Conservation (phyloP, 2,113 vertebrate genomes). For the Apodemus sylvaticus region DNA sequence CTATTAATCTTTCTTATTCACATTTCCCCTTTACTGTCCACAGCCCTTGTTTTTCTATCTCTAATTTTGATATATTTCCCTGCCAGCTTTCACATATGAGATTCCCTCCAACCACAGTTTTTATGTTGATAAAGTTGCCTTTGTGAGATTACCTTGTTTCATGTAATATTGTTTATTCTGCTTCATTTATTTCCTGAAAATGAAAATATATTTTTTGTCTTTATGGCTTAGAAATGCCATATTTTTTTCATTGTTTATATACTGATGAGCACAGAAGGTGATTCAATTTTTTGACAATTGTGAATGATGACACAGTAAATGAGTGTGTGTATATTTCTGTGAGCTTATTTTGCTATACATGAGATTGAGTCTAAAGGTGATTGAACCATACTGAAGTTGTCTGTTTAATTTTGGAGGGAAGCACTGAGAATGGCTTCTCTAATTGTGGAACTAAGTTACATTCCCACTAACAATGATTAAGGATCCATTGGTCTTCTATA, state of each 20-base stretch:
- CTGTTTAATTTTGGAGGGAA: background rate
- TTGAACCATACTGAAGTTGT: background rate
- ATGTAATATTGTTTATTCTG: background rate
- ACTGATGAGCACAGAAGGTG: background rate
- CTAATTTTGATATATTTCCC: background rate
- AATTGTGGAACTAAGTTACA: no score
- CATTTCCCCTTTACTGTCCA: background rate
- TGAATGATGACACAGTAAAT: background rate
- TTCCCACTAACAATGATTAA: background rate
- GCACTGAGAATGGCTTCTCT: background rate
- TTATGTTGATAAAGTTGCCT: background rate
- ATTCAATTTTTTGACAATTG: background rate
- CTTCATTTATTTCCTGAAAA: background rate
- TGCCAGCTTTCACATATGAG: background rate
- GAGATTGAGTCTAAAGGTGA: background rate
- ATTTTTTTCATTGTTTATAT: background rate
- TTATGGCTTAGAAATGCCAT: background rate
- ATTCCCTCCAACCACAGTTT: background rate
- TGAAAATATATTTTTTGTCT: background rate
- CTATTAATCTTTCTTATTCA: background rate
- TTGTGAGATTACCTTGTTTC: background rate
- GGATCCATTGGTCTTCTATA: background rate
- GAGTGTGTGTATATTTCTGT: background rate
- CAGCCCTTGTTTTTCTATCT: background rate
- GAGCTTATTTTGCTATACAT: no score